Base-by-base conservation (phyloP, 2,888 invertebrate genomes). In the Sphaerolaimus hirsutus region DNA sequence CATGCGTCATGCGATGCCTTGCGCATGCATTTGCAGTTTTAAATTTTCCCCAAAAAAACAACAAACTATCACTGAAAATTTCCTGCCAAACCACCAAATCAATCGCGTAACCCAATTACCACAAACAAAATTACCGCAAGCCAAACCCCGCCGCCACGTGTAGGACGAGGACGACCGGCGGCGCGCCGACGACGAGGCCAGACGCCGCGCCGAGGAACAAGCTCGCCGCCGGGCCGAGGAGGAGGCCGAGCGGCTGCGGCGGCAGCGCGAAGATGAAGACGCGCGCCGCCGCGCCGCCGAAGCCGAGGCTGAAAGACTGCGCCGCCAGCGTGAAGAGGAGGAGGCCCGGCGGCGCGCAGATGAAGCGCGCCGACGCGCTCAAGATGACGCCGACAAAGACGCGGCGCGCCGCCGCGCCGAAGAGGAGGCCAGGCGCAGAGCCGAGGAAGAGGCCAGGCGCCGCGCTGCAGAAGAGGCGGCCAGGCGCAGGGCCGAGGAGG, bases 331-430 rank as follows among this genome's bases (percentile, higher is more conserved):
- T 12, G 49, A 54, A 12, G 51, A 52, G 27, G 56, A 55, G 17
- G 53, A 55, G 45, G 58, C 54, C 35, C 56, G 57, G 46, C 52
- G 59, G 21, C 56, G 60, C 10, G 59, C 58, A 5, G 62, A 61
- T 47, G 62, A 62, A 47, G 60, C 61, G 10, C 53, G 61, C 2
- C 53, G 53, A n/a, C 58, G 56, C 48, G 60, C 61, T 36, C 17
- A 23, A 41, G 53, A 50, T 10, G 55, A 52, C 37, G 56, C 52
- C 24, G 50, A 50, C 45, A 52, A 49, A 23, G 51, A 48, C 42
- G 51, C 43, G 32, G 44, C 44, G 19, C 25, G 44, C 4, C 41
- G 45, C 2, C 40, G 48, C 3, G 45, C 45, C 4, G 47, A 40
- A 14, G 49, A 47, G 17, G 49, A 49, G 42, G 47, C 47, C 19